Percentiles rank a stretch among this genome's conserved stretches.
Conservation (phyloP, 2,888 invertebrate species). For the Archaeoteleia sp. region DNA sequence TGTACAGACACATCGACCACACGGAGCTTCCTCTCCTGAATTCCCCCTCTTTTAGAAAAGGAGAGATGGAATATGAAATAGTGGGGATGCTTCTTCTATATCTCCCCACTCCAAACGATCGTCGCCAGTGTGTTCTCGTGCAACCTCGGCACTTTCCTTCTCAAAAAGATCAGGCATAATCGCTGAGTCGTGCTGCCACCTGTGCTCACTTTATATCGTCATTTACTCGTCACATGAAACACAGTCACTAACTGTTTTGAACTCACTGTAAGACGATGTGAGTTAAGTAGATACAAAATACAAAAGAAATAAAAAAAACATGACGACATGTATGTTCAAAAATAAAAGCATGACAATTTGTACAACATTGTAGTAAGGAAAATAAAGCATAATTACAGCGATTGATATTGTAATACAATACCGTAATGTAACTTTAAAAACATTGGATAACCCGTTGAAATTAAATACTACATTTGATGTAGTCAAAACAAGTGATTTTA, state of each 20-base stretch:
- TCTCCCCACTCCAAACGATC: conserved; percentile 40
- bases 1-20: conserved; percentile 34
- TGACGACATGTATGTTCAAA: too few species aligned
- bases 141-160: conserved; percentile 58
- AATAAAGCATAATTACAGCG: too few species aligned
- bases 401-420: too few species aligned
- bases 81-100: conserved; percentile 34
- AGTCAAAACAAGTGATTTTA: too few species aligned
- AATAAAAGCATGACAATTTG: too few species aligned
- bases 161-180: conserved; percentile 58
- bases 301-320: too few species aligned
- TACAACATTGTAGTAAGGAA: too few species aligned
- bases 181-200: conserved; percentile 73
- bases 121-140: conserved; percentile 57
- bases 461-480: too few species aligned
- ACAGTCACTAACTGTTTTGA: conserved; percentile 53
- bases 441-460: too few species aligned
- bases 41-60: conserved; percentile 19
- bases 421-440: too few species aligned
- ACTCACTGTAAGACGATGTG: background rate
- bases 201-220: conserved; percentile 61
- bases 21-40: conserved; percentile 23
- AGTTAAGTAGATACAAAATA: too few species aligned
- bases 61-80: conserved; percentile 21
- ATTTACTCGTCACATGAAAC: conserved; percentile 50